Evolutionary conservation across 2,888 invertebrate species (phyloP).

Genomic region (Leuctra nigra): DNA sequence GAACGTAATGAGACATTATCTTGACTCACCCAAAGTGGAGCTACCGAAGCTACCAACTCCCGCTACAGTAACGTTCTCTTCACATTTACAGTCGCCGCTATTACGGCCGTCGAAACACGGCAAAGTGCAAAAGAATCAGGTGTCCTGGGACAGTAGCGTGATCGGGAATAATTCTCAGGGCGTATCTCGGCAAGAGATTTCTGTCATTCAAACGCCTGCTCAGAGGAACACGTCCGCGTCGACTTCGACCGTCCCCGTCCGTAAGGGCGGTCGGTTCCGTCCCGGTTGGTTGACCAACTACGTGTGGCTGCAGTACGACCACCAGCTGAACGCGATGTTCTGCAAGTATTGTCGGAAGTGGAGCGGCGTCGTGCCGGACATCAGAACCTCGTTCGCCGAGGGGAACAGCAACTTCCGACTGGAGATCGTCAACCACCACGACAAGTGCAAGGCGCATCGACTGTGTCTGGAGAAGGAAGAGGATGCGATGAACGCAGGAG

Average conservation of each 20-base stretch:
- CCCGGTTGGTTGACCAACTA: conserved; percentile 60
- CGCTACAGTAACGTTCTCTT: conserved; percentile 31
- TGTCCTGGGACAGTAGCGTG: conserved; percentile 29
- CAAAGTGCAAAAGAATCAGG: conserved; percentile 23
- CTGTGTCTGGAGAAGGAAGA: conserved; percentile 52
- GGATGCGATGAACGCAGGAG: conserved; percentile 30
- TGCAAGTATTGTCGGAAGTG: conserved; percentile 68
- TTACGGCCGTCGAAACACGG: conserved; percentile 28
- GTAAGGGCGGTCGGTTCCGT: conserved; percentile 61
- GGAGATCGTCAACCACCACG: conserved; percentile 72
- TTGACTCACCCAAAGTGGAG: conserved; percentile 30
- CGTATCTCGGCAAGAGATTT: conserved; percentile 36
- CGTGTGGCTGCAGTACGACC: conserved; percentile 68
- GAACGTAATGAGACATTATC: conserved; percentile 22
- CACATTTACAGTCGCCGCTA: conserved; percentile 23
- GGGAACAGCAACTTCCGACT: conserved; percentile 69
- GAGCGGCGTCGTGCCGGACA: conserved; percentile 61
- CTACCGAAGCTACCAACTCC: conserved; percentile 31
- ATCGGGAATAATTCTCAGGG: neutral
- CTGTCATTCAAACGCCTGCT: conserved; percentile 37
- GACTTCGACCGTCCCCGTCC: conserved; percentile 30
- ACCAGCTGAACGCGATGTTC: conserved; percentile 59
- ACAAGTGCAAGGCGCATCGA: conserved; percentile 70
- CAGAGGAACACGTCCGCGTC: conserved; percentile 18
- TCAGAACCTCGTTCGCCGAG: conserved; percentile 71